Base-by-base conservation (phyloP, 2,113 vertebrate genomes). In the Cardinalis cardinalis region DNA sequence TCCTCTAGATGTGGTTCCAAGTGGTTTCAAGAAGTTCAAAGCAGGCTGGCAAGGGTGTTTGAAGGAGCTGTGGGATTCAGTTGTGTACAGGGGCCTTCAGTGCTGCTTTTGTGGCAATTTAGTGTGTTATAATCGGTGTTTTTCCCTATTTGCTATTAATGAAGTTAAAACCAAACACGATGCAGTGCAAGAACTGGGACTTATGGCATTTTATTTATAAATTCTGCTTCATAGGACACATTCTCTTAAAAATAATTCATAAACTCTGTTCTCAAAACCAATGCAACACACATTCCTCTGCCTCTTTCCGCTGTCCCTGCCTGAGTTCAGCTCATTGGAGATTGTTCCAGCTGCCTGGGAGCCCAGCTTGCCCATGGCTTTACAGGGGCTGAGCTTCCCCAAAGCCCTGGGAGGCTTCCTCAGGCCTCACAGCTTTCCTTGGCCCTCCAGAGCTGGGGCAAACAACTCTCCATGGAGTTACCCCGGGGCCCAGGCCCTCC, bases 401-500 rank as follows among this genome's bases (percentile, higher is more conserved):
- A 13, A 10, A 21, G 14, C 66, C 58, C 63, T 61, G 48, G 48
- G 18, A 40, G 25, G 32, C 7, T n/a, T 31, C 34, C 65, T 40
- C 24, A 60, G 40, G 19, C 68, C 19, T 52, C 88, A 31, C 16
- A 66, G 18, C 19, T 73, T 31, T 13, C 8, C 3, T 0, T 56
- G 52, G 25, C 23, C 41, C 76, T 68, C 41, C 29, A 29, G 63
- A 58, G 34, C n/a, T 36, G 0, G 0, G 21, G 26, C 40, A 34
- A 69, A 12, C 19, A 28, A 0, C 44, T 43, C 46, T 24, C 26
- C 32, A 1, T 2, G 3, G 15, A 44, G 48, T 24, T 56, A 64
- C 21, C 9, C 38, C 51, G 25, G 38, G 5, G 52, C 24, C 14
- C 0, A 3, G n/a, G 32, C 44, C 7, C 36, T 26, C 7, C 1